phyloP scores from a whole-genome alignment of 2,113 vertebrate genomes.

The Trinectes maculatus region DNA sequence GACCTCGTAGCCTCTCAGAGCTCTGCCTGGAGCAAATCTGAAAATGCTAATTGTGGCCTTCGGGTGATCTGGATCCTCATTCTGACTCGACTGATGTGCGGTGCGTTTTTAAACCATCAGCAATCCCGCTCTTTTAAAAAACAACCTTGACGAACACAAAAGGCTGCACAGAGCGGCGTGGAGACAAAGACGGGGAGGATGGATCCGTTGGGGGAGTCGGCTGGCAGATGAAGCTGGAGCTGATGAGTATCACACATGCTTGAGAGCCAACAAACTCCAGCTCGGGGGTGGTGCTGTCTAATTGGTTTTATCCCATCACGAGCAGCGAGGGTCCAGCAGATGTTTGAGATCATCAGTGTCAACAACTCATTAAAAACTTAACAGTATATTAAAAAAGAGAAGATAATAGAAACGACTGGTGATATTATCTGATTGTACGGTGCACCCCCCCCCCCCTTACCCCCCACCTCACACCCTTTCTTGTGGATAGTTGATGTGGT shows the following conservation, averaged over 20 bases:
- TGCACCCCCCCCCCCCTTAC: not conserved
- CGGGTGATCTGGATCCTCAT: conserved; percentile 36
- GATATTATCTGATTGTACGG: conserved; percentile 31
- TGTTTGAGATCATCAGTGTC: conserved; percentile 78
- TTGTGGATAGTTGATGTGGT: conserved; percentile 13
- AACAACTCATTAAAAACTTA: conserved; percentile 81
- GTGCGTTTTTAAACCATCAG: conserved; percentile 44
- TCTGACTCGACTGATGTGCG: conserved; percentile 11
- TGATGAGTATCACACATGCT: conserved; percentile 62
- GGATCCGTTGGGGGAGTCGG: conserved; percentile 35
- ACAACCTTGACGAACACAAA: conserved; percentile 51
- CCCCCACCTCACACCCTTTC: not conserved
- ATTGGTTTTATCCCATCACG: conserved; percentile 77
- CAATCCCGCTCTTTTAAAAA: conserved; percentile 29
- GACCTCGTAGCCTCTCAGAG: conserved; percentile 11
- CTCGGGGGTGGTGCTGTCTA: conserved; percentile 64
- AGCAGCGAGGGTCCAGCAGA: conserved; percentile 78
- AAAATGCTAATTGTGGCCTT: conserved; percentile 57
- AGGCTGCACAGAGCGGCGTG: conserved; percentile 24
- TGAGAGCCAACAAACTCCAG: conserved; percentile 48
- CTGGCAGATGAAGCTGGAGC: conserved; percentile 51
- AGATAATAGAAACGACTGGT: conserved; percentile 15
- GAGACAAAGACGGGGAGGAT: conserved; percentile 38
- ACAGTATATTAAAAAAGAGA: conserved; percentile 31
- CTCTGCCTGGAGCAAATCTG: conserved; percentile 44